Conservation (phyloP, 2,113 vertebrate genomes). For the Chionomys nivalis region DNA sequence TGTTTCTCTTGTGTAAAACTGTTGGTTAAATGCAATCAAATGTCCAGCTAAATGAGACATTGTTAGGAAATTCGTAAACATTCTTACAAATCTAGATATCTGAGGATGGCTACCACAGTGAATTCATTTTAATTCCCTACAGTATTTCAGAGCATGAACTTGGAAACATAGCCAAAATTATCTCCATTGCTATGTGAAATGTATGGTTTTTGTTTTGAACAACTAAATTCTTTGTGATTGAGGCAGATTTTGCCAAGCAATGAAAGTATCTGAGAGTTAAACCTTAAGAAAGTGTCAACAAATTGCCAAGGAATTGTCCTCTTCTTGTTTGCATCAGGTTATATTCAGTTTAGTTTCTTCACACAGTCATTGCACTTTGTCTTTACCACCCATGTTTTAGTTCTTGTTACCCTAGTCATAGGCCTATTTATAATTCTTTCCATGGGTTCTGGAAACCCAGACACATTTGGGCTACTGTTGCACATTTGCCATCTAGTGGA, state of each 20-base stretch:
- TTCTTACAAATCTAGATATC: not conserved
- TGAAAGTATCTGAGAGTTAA: not conserved
- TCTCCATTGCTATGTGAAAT: not conserved
- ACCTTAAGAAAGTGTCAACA: constrained; percentile 20
- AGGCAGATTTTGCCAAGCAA: not conserved
- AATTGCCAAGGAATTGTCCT: not conserved
- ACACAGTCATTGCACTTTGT: not conserved
- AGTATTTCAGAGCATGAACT: constrained; percentile 18
- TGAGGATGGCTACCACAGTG: not conserved
- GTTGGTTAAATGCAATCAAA: not conserved
- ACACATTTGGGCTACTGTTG: constrained; percentile 38
- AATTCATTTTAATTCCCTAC: not conserved
- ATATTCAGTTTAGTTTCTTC: not conserved
- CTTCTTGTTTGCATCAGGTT: not conserved
- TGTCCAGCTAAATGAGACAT: not conserved
- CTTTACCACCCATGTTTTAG: constrained; percentile 20
- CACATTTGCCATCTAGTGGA: constrained; percentile 75
- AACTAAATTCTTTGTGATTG: constrained; percentile 25
- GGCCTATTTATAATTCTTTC: not conserved
- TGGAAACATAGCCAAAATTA: constrained; percentile 3
- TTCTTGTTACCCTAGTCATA: not conserved
- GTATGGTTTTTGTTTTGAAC: not conserved
- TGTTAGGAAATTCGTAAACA: constrained; percentile 10
- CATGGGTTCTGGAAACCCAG: not conserved
- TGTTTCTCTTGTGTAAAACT: not conserved